These are phyloP conservation scores for Liolophura sinensis DNA, from an alignment of 1,140 invertebrate species.

Conservation along the genomic window DNA sequence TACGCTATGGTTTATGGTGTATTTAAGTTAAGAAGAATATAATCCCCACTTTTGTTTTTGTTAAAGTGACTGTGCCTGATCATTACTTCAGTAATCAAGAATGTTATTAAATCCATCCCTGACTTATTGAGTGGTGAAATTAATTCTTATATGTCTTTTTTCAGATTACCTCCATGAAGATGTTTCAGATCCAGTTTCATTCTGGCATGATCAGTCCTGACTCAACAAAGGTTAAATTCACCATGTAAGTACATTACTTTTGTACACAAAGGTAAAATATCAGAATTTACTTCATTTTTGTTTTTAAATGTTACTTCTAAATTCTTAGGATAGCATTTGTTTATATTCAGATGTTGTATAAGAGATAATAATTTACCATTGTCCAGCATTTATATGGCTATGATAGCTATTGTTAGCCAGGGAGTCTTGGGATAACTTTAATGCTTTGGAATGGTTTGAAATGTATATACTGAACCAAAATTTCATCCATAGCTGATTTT, in stretches of 20 bases:
- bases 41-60: no score
- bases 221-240: conserved; percentile 74
- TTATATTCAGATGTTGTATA: background rate
- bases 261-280: background rate
- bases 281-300: background rate
- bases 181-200: conserved; percentile 85
- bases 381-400: no score
- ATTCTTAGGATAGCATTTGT: background rate
- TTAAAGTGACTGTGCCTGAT: no score
- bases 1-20: no score
- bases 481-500: no score
- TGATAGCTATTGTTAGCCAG: no score
- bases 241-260: conserved; percentile 63
- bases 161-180: conserved; percentile 78
- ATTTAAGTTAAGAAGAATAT: no score
- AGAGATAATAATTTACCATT: no score
- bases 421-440: no score
- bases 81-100: background rate
- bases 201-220: conserved; percentile 81
- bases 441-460: no score
- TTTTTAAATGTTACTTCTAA: no score
- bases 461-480: no score
- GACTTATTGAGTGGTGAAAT: background rate
- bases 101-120: background rate
- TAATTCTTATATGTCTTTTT: conserved; percentile 19